These are phyloP conservation scores for Rotaria socialis DNA, from an alignment of 2,888 invertebrate species.

Conservation along the genomic window DNA sequence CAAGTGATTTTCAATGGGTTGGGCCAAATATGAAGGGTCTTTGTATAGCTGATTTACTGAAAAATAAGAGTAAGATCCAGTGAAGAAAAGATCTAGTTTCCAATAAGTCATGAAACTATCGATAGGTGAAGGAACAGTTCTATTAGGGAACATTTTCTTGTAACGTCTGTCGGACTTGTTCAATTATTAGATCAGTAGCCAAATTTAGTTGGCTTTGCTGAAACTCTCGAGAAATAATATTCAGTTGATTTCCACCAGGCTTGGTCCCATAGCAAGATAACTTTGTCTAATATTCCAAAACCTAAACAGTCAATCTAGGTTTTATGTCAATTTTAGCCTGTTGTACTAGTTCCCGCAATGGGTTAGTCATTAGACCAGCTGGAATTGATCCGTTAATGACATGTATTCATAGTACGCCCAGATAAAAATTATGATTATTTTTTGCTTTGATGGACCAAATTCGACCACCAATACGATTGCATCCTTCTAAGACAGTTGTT, in stretches of 20 bases:
- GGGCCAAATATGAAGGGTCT: not conserved
- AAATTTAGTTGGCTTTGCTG: not conserved
- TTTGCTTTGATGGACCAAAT: too few relatives aligned
- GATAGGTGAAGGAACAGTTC: not conserved
- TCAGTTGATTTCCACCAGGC: not conserved
- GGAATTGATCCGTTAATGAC: too few relatives aligned
- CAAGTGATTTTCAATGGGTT: not conserved
- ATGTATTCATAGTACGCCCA: too few relatives aligned
- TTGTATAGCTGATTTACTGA: not conserved
- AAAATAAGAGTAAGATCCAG: not conserved
- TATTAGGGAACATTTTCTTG: not conserved
- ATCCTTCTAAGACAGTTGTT: too few relatives aligned
- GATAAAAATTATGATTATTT: too few relatives aligned
- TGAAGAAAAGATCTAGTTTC: not conserved
- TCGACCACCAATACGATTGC: too few relatives aligned
- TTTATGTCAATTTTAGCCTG: too few relatives aligned
- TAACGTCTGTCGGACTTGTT: not conserved
- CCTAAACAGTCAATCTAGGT: conserved; percentile 77
- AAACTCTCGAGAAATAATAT: not conserved
- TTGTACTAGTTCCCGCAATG: too few relatives aligned
- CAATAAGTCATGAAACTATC: not conserved
- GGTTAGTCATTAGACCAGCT: too few relatives aligned
- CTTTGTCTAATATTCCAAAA: conserved; percentile 90
- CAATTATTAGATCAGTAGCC: not conserved
- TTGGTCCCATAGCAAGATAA: conserved; percentile 48